These are phyloP conservation scores for Petrocephalus schoutedeni DNA, from an alignment of 2,797 vertebrate species.

Conservation along the genomic window DNA sequence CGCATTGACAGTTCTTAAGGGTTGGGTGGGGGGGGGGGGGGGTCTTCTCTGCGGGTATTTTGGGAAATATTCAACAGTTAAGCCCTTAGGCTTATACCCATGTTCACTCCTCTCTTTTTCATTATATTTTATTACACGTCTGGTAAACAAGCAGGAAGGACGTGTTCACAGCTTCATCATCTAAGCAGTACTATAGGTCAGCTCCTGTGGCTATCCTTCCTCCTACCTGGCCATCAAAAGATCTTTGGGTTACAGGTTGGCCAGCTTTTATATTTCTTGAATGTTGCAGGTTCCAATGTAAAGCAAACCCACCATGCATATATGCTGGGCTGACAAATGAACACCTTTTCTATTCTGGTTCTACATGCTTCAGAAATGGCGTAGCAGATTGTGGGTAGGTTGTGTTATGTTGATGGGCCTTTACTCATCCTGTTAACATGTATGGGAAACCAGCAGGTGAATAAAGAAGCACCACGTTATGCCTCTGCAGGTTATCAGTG, in stretches of 20 bases:
- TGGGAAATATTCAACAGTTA: slow-evolving; percentile 5
- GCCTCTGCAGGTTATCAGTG: neutral
- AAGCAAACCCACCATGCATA: neutral
- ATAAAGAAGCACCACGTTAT: neutral
- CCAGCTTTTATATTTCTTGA: neutral
- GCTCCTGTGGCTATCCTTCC: neutral
- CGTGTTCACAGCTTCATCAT: neutral
- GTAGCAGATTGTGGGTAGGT: neutral
- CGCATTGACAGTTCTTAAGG: neutral
- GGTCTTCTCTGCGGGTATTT: neutral
- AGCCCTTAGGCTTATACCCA: neutral
- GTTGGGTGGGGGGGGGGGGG: neutral
- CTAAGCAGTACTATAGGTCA: neutral
- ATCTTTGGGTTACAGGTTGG: neutral
- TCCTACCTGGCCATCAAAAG: neutral
- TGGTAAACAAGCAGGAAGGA: neutral
- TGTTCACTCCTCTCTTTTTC: neutral
- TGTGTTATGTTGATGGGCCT: neutral
- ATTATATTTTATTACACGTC: neutral
- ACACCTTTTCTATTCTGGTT: neutral
- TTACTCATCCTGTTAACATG: neutral
- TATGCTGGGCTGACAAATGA: neutral
- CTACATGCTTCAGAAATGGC: neutral
- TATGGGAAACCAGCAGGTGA: neutral
- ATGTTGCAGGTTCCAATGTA: neutral